phyloP scores from a whole-genome alignment of 2,888 invertebrate species.

The Thecophora atra region DNA sequence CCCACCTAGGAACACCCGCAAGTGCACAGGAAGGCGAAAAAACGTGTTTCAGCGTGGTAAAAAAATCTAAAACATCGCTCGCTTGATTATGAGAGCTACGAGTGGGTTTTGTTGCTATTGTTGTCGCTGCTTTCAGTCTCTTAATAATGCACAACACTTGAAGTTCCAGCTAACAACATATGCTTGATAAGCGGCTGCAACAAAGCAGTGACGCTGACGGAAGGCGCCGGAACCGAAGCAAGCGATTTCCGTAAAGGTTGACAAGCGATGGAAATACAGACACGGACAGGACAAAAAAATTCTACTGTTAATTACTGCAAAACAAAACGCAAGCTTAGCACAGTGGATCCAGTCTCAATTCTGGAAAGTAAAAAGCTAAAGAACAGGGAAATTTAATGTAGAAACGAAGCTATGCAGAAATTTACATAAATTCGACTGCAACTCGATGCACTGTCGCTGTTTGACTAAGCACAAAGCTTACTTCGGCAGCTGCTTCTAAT shows the following conservation, averaged over 20 bases:
- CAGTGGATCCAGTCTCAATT: background rate
- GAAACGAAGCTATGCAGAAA: background rate
- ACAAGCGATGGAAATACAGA: conserved; percentile 13
- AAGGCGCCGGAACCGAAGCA: background rate
- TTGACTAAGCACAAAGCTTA: background rate
- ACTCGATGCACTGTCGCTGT: background rate
- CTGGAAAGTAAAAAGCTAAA: no score
- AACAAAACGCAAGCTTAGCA: background rate
- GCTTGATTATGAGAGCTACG: conserved; percentile 29
- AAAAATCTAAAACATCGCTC: background rate
- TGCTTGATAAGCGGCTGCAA: background rate
- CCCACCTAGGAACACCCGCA: conserved; percentile 8
- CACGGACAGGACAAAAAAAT: conserved; percentile 35
- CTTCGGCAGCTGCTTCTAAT: conserved; percentile 23
- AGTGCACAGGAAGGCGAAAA: conserved; percentile 10
- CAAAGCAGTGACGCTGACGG: background rate
- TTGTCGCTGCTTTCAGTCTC: background rate
- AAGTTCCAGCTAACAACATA: background rate
- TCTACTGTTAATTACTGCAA: conserved; percentile 27
- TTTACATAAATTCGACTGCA: no score
- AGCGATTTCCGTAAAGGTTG: background rate
- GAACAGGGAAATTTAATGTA: no score
- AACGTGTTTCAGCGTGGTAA: background rate
- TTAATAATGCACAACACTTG: conserved; percentile 31
- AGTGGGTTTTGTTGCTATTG: no score